A percentile compares a stretch with the other conserved stretches of the same genome.
Conservation (phyloP, 2,797 vertebrate genomes). For the Mus caroli region DNA sequence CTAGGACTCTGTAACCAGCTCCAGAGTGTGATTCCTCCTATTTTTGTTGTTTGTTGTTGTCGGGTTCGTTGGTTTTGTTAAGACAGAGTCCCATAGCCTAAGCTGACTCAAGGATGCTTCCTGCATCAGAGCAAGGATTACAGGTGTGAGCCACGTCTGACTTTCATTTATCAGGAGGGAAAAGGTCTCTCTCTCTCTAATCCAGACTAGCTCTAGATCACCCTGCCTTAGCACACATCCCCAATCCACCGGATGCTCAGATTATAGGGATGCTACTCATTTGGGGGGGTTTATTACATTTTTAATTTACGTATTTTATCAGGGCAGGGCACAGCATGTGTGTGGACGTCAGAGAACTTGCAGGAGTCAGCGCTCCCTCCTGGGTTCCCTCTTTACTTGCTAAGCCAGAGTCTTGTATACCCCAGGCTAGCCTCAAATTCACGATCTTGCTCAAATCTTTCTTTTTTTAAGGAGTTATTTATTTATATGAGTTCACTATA, state of each 20-base stretch:
- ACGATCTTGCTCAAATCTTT: background rate
- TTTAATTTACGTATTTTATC: background rate
- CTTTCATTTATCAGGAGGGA: background rate
- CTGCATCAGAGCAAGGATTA: background rate
- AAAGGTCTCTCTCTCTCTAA: background rate
- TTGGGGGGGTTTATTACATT: background rate
- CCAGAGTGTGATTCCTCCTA: background rate
- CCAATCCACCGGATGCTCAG: too few species aligned
- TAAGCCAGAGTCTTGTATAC: background rate
- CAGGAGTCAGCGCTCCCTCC: rapidly evolving
- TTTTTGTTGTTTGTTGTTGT: background rate
- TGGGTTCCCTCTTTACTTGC: background rate
- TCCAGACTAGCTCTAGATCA: background rate
- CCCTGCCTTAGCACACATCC: background rate
- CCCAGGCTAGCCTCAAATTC: background rate
- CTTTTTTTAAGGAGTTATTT: too few species aligned
- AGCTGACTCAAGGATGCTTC: background rate
- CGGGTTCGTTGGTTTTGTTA: background rate
- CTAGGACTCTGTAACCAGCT: background rate
- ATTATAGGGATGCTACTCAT: background rate
- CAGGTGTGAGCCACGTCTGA: background rate
- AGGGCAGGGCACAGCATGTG: background rate
- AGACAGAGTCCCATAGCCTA: background rate
- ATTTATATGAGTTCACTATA: too few species aligned
- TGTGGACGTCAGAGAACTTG: background rate